A percentile compares a stretch with the other conserved stretches of the same genome.
Evolutionary conservation across 2,113 vertebrate genomes (phyloP).

Genomic region (Anser brachyrhynchus): DNA sequence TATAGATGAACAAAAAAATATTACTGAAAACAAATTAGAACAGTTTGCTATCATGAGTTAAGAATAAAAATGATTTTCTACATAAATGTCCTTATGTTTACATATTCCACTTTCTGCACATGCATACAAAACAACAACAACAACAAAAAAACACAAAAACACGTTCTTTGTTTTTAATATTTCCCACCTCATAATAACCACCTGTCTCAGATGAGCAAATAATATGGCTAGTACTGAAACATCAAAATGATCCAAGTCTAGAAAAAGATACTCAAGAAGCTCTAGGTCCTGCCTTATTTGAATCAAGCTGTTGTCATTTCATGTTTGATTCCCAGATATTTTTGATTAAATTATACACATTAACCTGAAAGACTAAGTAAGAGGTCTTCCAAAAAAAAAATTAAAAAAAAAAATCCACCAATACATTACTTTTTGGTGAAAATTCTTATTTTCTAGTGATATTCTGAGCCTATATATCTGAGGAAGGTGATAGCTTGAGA

Average conservation of each 20-base stretch:
- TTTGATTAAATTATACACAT: neutral
- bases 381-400: neutral
- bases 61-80: neutral
- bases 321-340: neutral
- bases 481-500: neutral
- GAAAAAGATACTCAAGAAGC: neutral
- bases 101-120: neutral
- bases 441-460: neutral
- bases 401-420: neutral
- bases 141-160: neutral
- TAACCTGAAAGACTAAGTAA: neutral
- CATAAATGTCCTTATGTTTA: neutral
- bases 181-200: neutral
- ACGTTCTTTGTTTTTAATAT: neutral
- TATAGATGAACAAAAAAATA: neutral
- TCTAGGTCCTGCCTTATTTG: neutral
- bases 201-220: neutral
- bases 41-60: neutral
- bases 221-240: neutral
- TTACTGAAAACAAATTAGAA: neutral
- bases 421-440: neutral
- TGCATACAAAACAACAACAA: neutral
- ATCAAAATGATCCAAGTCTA: neutral
- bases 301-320: neutral
- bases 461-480: neutral